Evolutionary conservation across 2,113 vertebrate genomes (phyloP).

Genomic region (Petrocephalus zakoni): DNA sequence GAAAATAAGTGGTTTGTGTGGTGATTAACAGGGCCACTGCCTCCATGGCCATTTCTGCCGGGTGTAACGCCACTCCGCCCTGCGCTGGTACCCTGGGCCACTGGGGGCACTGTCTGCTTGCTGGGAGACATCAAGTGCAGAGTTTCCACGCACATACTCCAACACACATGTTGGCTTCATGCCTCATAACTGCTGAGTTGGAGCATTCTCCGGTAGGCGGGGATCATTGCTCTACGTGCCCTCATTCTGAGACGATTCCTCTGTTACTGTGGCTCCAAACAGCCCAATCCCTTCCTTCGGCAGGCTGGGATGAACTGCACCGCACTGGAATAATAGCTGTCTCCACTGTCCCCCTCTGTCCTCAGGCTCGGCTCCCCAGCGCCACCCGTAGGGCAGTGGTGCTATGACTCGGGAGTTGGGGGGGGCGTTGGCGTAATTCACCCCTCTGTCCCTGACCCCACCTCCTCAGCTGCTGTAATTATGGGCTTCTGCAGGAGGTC

Average conservation of each 20-base stretch:
- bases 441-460: neutral
- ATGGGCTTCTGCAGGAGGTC: neutral
- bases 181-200: neutral
- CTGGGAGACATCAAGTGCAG: neutral
- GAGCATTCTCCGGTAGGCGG: neutral
- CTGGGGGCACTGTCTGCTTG: neutral
- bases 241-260: neutral
- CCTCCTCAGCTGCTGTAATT: neutral
- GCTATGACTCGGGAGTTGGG: too few relatives aligned
- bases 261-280: neutral
- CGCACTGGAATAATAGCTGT: neutral
- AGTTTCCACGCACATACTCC: neutral
- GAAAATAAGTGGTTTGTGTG: neutral
- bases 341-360: neutral
- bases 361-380: neutral
- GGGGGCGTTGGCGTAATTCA: neutral
- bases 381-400: neutral
- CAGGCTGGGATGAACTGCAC: neutral
- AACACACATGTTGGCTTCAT: neutral
- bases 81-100: neutral
- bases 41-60: neutral
- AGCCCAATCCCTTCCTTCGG: neutral
- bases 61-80: neutral
- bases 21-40: neutral
- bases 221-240: neutral